phyloP scores from a whole-genome alignment of 37 sponge, comb jelly and placozoan species.

The Aplysina aerophoba region DNA sequence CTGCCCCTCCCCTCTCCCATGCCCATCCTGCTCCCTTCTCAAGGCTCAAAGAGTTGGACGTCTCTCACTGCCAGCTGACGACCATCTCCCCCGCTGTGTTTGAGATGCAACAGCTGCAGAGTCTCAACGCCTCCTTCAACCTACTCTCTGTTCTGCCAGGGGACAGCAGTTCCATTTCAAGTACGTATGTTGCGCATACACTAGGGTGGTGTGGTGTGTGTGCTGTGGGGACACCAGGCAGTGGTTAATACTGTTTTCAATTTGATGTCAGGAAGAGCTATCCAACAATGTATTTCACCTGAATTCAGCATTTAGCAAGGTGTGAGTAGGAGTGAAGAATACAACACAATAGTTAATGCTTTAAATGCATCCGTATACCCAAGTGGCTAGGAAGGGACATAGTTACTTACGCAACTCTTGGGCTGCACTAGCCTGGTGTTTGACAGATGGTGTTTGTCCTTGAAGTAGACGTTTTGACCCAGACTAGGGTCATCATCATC shows the following conservation, averaged over 20 bases:
- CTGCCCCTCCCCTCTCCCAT: conserved; percentile 25
- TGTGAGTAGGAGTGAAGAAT: too few species aligned
- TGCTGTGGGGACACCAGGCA: conserved; percentile 51
- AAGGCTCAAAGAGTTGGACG: conserved; percentile 69
- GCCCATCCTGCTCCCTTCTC: neutral
- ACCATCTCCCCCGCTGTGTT: conserved; percentile 69
- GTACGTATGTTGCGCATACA: neutral
- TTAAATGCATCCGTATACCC: too few species aligned
- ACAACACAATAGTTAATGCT: too few species aligned
- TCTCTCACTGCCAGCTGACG: conserved; percentile 71
- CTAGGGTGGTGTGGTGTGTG: too few species aligned
- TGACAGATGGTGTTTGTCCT: too few species aligned
- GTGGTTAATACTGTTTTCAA: neutral
- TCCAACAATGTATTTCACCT: neutral
- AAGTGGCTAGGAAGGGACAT: too few species aligned
- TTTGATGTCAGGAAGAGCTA: neutral
- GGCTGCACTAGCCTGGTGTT: too few species aligned
- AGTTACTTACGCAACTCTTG: too few species aligned
- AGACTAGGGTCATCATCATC: too few species aligned
- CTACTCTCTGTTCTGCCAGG: conserved; percentile 71
- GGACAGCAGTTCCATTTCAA: neutral
- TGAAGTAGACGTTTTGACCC: too few species aligned
- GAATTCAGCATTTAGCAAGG: neutral
- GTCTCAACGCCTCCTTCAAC: conserved; percentile 63
- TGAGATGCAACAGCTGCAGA: conserved; percentile 56